A percentile compares a stretch with the other conserved stretches of the same genome.
Evolutionary conservation across 2,797 vertebrate species (phyloP).

Genomic region (Columba guinea): DNA sequence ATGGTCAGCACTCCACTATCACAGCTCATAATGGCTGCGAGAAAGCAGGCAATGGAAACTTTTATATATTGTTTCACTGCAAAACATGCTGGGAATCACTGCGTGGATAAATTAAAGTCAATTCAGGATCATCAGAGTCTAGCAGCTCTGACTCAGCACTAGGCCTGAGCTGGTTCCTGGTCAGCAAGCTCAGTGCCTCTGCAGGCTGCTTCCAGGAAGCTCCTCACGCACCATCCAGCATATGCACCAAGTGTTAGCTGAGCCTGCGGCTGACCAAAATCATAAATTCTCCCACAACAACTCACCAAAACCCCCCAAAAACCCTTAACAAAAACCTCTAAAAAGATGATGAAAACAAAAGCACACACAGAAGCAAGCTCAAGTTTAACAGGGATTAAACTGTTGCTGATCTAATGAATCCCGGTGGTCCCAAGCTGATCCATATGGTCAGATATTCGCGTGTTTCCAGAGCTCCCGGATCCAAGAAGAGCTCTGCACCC

Average conservation of each 20-base stretch:
- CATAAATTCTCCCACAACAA: background rate
- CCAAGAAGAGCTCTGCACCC: rapidly evolving
- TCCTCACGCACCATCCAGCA: background rate
- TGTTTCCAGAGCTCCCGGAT: background rate
- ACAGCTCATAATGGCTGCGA: background rate
- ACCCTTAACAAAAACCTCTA: background rate
- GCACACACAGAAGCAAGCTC: background rate
- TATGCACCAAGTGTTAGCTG: background rate
- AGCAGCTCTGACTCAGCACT: background rate
- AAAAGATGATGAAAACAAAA: background rate
- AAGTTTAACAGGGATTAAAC: background rate
- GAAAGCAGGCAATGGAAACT: background rate
- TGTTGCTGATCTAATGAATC: background rate
- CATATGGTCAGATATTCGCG: rapidly evolving
- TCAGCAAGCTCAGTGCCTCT: background rate
- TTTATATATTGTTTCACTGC: background rate
- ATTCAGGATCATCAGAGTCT: background rate
- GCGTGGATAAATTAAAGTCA: background rate
- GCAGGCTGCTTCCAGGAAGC: background rate
- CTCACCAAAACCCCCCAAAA: background rate
- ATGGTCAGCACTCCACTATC: background rate
- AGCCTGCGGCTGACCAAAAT: background rate
- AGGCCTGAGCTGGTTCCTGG: background rate
- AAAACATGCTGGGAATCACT: background rate
- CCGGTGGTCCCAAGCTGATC: background rate